phyloP scores from a whole-genome alignment of 2,113 vertebrate genomes.

The Bujurquina vittata region DNA sequence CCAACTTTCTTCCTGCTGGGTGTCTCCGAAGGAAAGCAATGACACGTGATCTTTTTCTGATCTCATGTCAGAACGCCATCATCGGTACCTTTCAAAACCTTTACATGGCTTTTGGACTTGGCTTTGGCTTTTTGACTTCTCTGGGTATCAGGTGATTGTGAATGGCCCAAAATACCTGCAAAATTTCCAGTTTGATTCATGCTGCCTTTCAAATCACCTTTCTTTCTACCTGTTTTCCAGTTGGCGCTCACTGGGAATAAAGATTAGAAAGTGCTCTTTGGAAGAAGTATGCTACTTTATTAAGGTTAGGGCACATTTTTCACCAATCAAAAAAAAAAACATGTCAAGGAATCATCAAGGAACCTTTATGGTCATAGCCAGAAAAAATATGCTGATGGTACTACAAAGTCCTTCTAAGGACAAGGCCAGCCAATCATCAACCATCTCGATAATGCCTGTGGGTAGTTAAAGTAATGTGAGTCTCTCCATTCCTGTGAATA shows the following conservation, averaged over 20 bases:
- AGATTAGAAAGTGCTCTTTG: neutral
- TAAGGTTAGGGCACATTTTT: neutral
- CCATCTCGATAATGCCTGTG: neutral
- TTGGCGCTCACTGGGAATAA: neutral
- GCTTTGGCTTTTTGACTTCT: neutral
- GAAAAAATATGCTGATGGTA: neutral
- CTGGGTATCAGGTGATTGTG: neutral
- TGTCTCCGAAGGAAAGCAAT: constrained; percentile 30
- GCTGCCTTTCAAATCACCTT: neutral
- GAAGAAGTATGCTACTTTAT: neutral
- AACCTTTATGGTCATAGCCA: neutral
- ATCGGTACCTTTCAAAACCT: neutral
- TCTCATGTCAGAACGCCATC: neutral
- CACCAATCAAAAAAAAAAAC: neutral
- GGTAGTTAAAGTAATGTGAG: neutral
- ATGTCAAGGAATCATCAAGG: neutral
- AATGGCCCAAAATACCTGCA: neutral
- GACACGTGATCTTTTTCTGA: neutral
- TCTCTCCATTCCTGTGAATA: neutral
- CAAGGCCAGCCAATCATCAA: neutral
- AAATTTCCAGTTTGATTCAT: neutral
- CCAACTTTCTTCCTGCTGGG: neutral
- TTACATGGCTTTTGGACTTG: neutral
- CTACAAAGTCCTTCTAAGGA: neutral
- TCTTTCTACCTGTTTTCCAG: neutral